Conservation (phyloP, 1,140 invertebrate species). For the Paralvinella palmiformis region DNA sequence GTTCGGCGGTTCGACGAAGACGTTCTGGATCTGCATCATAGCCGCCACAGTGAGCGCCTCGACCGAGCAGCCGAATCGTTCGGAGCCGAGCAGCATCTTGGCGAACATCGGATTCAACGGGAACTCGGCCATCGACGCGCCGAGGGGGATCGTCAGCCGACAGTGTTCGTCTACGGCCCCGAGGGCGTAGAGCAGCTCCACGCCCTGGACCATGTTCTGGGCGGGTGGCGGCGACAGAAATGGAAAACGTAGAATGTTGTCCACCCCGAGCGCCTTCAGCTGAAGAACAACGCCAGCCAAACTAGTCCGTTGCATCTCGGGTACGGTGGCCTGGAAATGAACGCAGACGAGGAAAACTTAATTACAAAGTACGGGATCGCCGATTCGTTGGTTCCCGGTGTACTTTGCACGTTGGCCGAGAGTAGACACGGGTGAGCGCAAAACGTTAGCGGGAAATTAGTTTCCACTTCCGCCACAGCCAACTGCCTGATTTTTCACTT, state of each 20-base stretch:
- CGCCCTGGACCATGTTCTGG: slow-evolving; percentile 72
- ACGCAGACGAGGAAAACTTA: no score
- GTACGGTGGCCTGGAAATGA: slow-evolving; percentile 70
- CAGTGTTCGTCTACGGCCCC: slow-evolving; percentile 74
- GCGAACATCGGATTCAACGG: slow-evolving; percentile 81
- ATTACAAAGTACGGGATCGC: no score
- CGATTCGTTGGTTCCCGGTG: no score
- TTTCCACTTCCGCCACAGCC: no score
- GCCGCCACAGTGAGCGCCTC: slow-evolving; percentile 83
- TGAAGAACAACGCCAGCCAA: slow-evolving; percentile 80
- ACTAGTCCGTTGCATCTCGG: slow-evolving; percentile 89
- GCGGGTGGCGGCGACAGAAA: slow-evolving; percentile 74
- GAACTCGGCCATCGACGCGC: slow-evolving; percentile 84
- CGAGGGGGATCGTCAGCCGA: slow-evolving; percentile 72
- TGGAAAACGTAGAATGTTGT: slow-evolving; percentile 64
- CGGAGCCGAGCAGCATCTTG: slow-evolving; percentile 77
- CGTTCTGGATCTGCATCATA: slow-evolving; percentile 86
- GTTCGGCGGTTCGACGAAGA: slow-evolving; percentile 66
- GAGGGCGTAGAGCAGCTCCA: slow-evolving; percentile 86
- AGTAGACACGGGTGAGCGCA: no score
- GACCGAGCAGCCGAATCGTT: slow-evolving; percentile 77
- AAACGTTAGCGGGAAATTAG: no score
- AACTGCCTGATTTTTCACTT: no score
- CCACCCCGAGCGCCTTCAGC: slow-evolving; percentile 90
- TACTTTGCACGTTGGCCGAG: no score